A percentile compares a stretch with the other conserved stretches of the same genome.
Evolutionary conservation across 1,140 invertebrate species (phyloP).

Genomic region (Pseudomyrmex flavicornis): DNA sequence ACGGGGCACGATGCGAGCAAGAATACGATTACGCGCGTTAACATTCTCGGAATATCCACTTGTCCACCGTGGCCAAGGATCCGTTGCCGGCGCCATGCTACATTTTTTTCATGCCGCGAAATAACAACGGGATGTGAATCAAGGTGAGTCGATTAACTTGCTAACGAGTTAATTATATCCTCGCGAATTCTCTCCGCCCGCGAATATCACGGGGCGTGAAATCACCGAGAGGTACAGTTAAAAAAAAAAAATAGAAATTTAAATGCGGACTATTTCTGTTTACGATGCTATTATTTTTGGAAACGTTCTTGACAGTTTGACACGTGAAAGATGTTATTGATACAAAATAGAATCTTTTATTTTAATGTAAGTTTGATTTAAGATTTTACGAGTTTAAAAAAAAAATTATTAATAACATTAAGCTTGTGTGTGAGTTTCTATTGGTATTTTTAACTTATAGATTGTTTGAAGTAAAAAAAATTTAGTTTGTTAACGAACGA

Average conservation of each 20-base stretch:
- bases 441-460: too few species aligned
- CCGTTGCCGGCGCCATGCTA: slow-evolving; percentile 57
- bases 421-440: too few species aligned
- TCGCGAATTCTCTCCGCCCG: slow-evolving; percentile 37
- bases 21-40: slow-evolving; percentile 81
- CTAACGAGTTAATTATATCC: slow-evolving; percentile 43
- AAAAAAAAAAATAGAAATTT: background rate
- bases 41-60: slow-evolving; percentile 79
- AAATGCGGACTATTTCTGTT: background rate
- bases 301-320: background rate
- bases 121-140: slow-evolving; percentile 35
- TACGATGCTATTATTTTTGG: background rate
- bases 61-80: slow-evolving; percentile 67
- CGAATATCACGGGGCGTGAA: slow-evolving; percentile 53
- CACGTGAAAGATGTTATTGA: too few species aligned
- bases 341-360: too few species aligned
- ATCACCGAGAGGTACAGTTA: slow-evolving; percentile 10
- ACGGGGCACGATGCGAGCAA: slow-evolving; percentile 75
- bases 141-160: background rate
- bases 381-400: too few species aligned
- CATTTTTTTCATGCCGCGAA: slow-evolving; percentile 43
- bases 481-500: background rate
- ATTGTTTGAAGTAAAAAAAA: background rate
- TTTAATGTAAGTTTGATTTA: too few species aligned
- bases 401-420: too few species aligned